Conservation (phyloP, 2,888 invertebrate species). For the Caenorhabditis sulstoni region DNA sequence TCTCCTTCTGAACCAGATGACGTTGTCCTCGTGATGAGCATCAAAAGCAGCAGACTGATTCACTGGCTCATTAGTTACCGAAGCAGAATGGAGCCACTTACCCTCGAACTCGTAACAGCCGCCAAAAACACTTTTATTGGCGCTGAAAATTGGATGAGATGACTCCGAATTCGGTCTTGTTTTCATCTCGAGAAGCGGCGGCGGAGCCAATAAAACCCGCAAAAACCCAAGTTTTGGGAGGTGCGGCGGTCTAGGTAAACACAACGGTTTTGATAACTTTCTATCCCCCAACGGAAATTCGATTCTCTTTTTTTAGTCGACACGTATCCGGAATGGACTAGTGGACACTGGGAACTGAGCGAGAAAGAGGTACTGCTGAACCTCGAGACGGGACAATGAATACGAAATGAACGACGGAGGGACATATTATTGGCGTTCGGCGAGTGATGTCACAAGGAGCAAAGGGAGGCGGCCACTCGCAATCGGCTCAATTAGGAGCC, state of each 20-base stretch:
- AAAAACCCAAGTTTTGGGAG: constrained; percentile 23
- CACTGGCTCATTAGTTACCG: neutral
- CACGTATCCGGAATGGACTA: neutral
- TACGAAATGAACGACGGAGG: neutral
- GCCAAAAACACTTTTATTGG: constrained; percentile 25
- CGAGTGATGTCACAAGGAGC: constrained; percentile 19
- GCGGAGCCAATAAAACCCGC: constrained; percentile 21
- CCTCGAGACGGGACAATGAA: neutral
- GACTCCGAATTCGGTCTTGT: constrained; percentile 9
- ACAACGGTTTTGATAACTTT: constrained; percentile 9
- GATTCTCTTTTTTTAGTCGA: neutral
- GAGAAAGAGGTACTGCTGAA: neutral
- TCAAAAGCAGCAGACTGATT: too few species aligned
- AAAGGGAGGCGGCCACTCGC: too few species aligned
- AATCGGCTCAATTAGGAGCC: constrained; percentile 42
- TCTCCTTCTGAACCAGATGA: neutral
- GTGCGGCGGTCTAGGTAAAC: constrained; percentile 2
- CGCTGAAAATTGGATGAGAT: constrained; percentile 3
- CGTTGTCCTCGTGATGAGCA: too few species aligned
- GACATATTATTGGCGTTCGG: neutral
- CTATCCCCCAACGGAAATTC: constrained; percentile 15
- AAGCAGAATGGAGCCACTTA: constrained; percentile 22
- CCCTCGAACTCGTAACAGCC: neutral
- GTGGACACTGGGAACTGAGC: neutral
- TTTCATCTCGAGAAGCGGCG: constrained; percentile 22